These are phyloP conservation scores for Dexiosoma caninum DNA, from an alignment of 2,888 invertebrate genomes.

Conservation along the genomic window DNA sequence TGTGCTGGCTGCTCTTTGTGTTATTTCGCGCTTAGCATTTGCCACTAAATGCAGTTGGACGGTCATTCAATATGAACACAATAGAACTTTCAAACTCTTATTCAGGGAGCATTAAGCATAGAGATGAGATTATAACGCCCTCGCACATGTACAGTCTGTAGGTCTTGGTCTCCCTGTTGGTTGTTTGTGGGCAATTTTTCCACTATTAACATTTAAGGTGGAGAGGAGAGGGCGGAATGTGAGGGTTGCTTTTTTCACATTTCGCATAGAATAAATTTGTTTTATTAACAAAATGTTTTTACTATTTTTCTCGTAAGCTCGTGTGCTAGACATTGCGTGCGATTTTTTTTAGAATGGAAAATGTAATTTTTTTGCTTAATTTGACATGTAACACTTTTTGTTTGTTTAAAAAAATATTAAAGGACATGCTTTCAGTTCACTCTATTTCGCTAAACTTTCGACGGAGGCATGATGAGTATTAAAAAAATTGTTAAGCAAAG, in stretches of 20 bases:
- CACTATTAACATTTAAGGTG: slow-evolving; percentile 18
- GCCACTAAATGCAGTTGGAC: slow-evolving; percentile 27
- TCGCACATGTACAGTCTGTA: slow-evolving; percentile 2
- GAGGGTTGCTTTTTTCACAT: not conserved
- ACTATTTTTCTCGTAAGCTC: too few species aligned
- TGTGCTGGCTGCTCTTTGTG: not conserved
- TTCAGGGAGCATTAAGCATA: not conserved
- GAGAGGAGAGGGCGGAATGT: not conserved
- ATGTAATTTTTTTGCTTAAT: not conserved
- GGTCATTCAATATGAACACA: slow-evolving; percentile 29
- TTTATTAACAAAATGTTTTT: too few species aligned
- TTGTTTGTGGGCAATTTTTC: not conserved
- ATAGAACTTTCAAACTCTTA: not conserved
- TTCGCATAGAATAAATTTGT: slow-evolving; percentile 5
- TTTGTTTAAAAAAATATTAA: not conserved
- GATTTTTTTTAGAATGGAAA: not conserved
- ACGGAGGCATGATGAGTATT: too few species aligned
- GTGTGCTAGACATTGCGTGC: too few species aligned
- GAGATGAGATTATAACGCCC: slow-evolving; percentile 29
- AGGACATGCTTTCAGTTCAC: not conserved
- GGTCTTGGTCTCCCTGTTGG: not conserved
- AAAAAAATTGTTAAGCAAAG: too few species aligned
- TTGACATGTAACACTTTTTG: slow-evolving; percentile 6
- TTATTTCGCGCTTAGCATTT: slow-evolving; percentile 44
- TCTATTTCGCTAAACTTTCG: too few species aligned